phyloP scores from a whole-genome alignment of 1,140 invertebrate species.

The Eueides isabella region DNA sequence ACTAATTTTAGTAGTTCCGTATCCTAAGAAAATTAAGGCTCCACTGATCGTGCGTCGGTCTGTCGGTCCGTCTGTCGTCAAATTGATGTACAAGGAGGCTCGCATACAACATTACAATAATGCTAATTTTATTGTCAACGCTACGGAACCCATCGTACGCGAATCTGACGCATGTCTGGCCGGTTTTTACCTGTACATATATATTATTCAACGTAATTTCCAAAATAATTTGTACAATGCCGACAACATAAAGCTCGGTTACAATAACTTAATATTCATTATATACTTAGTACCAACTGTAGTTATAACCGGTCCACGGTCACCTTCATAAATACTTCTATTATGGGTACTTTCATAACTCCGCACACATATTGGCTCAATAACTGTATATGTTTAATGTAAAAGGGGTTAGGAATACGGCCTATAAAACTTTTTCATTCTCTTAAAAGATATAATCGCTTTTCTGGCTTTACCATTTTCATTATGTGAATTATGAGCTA shows the following conservation, averaged over 20 bases:
- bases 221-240: background rate
- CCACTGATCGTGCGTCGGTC: too few relatives aligned
- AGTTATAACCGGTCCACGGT: background rate
- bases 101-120: too few relatives aligned
- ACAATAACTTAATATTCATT: background rate
- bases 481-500: background rate
- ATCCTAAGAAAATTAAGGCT: too few relatives aligned
- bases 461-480: background rate
- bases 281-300: background rate
- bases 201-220: too few relatives aligned
- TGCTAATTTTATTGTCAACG: too few relatives aligned
- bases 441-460: background rate
- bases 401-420: conserved; percentile 5
- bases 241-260: background rate
- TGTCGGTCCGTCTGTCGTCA: too few relatives aligned
- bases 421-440: background rate
- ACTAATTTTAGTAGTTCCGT: too few relatives aligned
- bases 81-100: too few relatives aligned
- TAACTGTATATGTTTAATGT: background rate
- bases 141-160: too few relatives aligned
- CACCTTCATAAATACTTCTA: background rate
- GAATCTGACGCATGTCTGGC: too few relatives aligned
- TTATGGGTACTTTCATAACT: background rate
- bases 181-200: too few relatives aligned
- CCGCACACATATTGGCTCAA: background rate